Percentiles rank a stretch among this genome's conserved stretches.
phyloP scores from a whole-genome alignment of 2,797 vertebrate genomes.

The Pseudopleuronectes americanus region DNA sequence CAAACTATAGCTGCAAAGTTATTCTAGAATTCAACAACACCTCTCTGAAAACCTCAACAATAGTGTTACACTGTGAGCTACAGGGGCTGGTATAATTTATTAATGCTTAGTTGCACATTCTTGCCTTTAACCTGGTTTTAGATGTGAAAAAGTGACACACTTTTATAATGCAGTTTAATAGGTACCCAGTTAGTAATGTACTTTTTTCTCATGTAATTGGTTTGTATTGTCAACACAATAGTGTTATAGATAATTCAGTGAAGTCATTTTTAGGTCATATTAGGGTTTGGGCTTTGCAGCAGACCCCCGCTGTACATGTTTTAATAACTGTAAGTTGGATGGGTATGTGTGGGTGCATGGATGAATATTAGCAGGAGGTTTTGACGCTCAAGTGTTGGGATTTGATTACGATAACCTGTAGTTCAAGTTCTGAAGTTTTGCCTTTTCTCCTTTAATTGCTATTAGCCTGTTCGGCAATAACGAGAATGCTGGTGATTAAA shows the following conservation, averaged over 20 bases:
- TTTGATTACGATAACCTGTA: constrained; percentile 43
- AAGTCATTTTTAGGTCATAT: constrained; percentile 22
- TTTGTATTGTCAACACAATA: neutral
- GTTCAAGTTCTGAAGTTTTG: constrained; percentile 36
- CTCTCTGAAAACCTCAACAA: neutral
- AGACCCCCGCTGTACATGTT: constrained; percentile 18
- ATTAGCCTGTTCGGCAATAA: constrained; percentile 49
- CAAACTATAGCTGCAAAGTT: constrained; percentile 14
- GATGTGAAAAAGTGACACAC: neutral
- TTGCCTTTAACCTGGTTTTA: constrained; percentile 2
- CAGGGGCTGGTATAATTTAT: neutral
- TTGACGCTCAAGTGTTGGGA: constrained; percentile 24
- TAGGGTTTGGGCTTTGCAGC: constrained; percentile 7
- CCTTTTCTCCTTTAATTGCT: constrained; percentile 45
- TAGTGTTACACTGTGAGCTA: neutral
- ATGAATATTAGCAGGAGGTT: constrained; percentile 20
- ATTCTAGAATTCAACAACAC: constrained; percentile 10
- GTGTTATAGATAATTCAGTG: constrained; percentile 9
- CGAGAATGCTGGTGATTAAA: constrained; percentile 50
- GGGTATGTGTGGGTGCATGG: constrained; percentile 19
- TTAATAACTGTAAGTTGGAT: constrained; percentile 20
- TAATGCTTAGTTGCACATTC: constrained; percentile 29
- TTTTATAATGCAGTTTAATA: neutral
- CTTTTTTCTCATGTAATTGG: constrained; percentile 5
- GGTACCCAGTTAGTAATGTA: neutral